These are phyloP conservation scores for Phycodurus eques DNA, from an alignment of 2,113 vertebrate genomes.

Conservation along the genomic window DNA sequence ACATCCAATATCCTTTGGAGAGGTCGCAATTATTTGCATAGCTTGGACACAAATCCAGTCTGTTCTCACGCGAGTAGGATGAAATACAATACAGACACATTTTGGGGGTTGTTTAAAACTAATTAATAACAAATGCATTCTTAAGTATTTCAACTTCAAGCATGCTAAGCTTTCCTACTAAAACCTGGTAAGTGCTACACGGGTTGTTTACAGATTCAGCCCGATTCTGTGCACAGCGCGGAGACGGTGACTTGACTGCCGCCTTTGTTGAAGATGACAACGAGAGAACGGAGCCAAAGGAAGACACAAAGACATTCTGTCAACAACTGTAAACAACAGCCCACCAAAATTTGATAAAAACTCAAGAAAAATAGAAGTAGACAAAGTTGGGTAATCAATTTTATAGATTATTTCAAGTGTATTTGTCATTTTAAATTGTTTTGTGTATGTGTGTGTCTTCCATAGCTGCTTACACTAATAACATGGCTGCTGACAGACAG, in stretches of 20 bases:
- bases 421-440: background rate
- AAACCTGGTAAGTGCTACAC: background rate
- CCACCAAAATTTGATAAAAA: background rate
- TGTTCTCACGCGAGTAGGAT: too few species aligned
- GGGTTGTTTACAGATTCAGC: constrained; percentile 23
- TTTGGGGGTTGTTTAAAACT: too few species aligned
- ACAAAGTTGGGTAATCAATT: background rate
- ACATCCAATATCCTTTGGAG: too few species aligned
- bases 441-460: too few species aligned
- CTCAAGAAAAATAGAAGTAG: background rate
- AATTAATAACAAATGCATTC: too few species aligned
- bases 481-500: too few species aligned
- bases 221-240: constrained; percentile 19
- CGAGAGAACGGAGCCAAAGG: constrained; percentile 4
- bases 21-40: too few species aligned
- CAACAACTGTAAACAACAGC: background rate
- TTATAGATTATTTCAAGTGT: background rate
- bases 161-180: background rate
- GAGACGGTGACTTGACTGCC: constrained; percentile 24
- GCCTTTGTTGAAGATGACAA: constrained; percentile 31
- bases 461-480: too few species aligned
- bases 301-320: constrained; percentile 11
- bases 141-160: too few species aligned
- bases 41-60: too few species aligned
- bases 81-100: too few species aligned